These are phyloP conservation scores for Anas platyrhynchos DNA, from an alignment of 2,113 vertebrate species.

Conservation along the genomic window DNA sequence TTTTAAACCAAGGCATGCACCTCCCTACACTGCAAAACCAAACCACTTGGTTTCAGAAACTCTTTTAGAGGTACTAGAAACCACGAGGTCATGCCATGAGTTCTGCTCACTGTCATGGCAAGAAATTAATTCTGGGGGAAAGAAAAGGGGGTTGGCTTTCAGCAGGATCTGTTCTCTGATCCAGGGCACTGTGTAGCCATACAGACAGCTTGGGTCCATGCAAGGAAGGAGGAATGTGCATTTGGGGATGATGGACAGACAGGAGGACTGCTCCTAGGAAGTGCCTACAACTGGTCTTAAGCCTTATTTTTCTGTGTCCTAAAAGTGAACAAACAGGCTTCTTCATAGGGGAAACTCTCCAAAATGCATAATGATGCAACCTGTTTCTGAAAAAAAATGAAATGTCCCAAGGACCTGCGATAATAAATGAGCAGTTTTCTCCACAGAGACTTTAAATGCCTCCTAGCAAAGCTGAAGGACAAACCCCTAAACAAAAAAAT, in stretches of 20 bases:
- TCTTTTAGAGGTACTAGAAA: background rate
- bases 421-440: background rate
- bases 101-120: background rate
- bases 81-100: accelerated
- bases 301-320: background rate
- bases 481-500: background rate
- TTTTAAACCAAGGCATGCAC: background rate
- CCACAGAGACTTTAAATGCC: background rate
- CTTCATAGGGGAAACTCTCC: background rate
- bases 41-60: background rate
- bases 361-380: background rate
- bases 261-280: background rate
- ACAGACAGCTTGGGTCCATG: background rate
- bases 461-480: background rate
- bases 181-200: accelerated
- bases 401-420: background rate
- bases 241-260: accelerated
- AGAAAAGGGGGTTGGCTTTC: background rate
- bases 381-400: background rate
- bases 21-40: background rate
- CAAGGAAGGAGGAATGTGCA: background rate
- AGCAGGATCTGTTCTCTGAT: background rate
- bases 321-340: background rate
- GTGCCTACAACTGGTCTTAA: background rate
- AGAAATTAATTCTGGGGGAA: background rate